Evolutionary conservation across 2,797 vertebrate genomes (phyloP).

Genomic region (Paedocypris micromegethes): DNA sequence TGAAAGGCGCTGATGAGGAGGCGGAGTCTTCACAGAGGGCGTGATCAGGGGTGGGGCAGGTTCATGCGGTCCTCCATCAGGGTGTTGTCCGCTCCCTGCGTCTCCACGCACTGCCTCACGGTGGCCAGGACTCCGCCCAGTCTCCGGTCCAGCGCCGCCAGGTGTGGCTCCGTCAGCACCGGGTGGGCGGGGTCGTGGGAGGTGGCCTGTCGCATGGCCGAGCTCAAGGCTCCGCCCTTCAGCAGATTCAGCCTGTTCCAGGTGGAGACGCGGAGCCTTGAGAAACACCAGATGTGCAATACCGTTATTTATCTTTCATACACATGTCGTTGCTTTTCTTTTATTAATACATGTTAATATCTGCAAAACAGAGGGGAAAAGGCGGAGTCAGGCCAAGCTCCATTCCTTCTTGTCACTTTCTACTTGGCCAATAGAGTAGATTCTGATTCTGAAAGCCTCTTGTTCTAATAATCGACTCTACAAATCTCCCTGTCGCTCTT

Average conservation of each 20-base stretch:
- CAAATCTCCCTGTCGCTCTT: too few relatives aligned
- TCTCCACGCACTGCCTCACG: constrained; percentile 90
- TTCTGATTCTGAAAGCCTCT: too few relatives aligned
- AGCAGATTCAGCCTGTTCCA: constrained; percentile 93
- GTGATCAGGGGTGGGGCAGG: constrained; percentile 80
- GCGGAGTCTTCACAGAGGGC: too few relatives aligned
- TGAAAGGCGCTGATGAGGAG: too few relatives aligned
- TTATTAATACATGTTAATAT: too few relatives aligned
- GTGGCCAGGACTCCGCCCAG: constrained; percentile 82
- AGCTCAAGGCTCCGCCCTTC: constrained; percentile 80
- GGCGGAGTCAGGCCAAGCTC: too few relatives aligned
- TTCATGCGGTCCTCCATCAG: constrained; percentile 97
- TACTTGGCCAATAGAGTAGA: too few relatives aligned
- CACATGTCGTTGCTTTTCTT: too few relatives aligned
- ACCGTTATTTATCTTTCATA: too few relatives aligned
- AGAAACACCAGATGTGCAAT: background rate
- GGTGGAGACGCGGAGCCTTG: constrained; percentile 90
- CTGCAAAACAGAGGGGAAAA: too few relatives aligned
- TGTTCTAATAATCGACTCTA: too few relatives aligned
- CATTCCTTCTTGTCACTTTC: too few relatives aligned
- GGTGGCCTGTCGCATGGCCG: constrained; percentile 82
- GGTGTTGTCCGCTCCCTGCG: constrained; percentile 83
- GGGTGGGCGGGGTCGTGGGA: constrained; percentile 85
- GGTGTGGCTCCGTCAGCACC: constrained; percentile 78
- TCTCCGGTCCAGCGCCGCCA: constrained; percentile 84